Percentiles rank a stretch among this genome's conserved stretches.
Evolutionary conservation across 1,140 invertebrate species (phyloP).

Genomic region (Drosophila athabasca): DNA sequence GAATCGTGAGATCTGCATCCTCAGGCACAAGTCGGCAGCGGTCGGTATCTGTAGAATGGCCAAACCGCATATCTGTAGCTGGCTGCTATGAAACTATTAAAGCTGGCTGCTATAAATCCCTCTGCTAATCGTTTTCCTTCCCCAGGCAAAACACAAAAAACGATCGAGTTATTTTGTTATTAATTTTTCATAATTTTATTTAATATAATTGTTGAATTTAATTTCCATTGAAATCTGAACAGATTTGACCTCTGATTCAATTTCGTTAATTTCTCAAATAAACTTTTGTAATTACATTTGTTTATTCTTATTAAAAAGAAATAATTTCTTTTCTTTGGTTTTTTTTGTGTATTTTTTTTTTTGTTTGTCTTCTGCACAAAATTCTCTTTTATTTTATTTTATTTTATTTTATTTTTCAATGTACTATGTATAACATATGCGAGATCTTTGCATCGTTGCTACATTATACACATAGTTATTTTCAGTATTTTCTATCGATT

Average conservation of each 20-base stretch:
- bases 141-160: too few species aligned
- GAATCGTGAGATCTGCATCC: too few species aligned
- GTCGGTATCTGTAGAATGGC: too few species aligned
- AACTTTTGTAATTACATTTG: conserved; percentile 61
- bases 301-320: conserved; percentile 58
- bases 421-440: conserved; percentile 8
- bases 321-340: conserved; percentile 7
- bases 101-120: too few species aligned
- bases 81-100: too few species aligned
- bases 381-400: conserved; percentile 17
- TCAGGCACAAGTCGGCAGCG: too few species aligned
- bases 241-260: conserved; percentile 4
- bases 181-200: conserved; percentile 76
- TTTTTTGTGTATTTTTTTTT: not conserved
- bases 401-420: conserved; percentile 1
- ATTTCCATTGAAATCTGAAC: conserved; percentile 49
- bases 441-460: conserved; percentile 46
- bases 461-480: conserved; percentile 62
- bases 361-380: conserved; percentile 18
- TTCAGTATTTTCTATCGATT: conserved; percentile 15
- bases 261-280: conserved; percentile 46
- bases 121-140: too few species aligned
- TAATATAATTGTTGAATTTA: conserved; percentile 75
- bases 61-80: too few species aligned
- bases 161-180: conserved; percentile 2